Conservation (phyloP, 2,113 vertebrate genomes). For the Elephantulus edwardii region DNA sequence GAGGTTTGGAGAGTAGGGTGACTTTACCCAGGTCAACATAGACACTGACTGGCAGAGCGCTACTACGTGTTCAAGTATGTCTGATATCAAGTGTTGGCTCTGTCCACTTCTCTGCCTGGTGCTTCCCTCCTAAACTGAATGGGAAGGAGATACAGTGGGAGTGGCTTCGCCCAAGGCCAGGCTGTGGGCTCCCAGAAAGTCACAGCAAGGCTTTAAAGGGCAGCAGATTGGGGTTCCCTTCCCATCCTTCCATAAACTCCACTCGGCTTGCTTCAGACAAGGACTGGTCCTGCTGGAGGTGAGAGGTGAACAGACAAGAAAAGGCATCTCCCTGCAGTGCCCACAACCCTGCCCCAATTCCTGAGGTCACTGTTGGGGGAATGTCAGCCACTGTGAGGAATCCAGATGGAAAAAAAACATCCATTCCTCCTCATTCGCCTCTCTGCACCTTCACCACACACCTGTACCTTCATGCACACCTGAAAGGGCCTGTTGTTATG, state of each 20-base stretch:
- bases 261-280: no score
- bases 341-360: background rate
- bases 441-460: background rate
- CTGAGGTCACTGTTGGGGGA: background rate
- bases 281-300: no score
- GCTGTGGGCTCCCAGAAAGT: background rate
- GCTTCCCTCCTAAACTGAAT: background rate
- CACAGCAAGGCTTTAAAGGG: no score
- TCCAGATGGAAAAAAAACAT: background rate
- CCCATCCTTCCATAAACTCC: no score
- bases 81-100: background rate
- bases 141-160: background rate
- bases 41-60: background rate
- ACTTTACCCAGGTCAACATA: background rate
- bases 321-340: background rate
- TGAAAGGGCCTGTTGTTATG: no score
- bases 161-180: background rate
- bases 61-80: background rate
- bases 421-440: background rate
- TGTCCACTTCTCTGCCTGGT: no score
- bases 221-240: no score
- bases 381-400: background rate
- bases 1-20: no score
- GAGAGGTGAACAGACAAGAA: background rate
- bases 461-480: no score